Conservation (phyloP, 2,113 vertebrate species). For the Gopherus evgoodei region DNA sequence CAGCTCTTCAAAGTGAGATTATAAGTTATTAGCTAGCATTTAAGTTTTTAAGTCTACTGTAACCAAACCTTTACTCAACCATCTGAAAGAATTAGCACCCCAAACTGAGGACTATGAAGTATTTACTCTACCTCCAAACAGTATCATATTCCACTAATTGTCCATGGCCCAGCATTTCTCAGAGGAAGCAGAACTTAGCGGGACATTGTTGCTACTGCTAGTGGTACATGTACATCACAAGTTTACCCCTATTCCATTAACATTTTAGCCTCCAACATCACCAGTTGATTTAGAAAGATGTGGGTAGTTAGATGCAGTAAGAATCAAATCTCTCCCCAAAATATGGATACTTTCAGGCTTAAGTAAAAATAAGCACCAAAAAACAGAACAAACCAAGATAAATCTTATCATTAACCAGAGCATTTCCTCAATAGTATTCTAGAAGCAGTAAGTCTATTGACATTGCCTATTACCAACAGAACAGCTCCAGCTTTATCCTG, state of each 20-base stretch:
- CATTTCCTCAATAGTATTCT: neutral
- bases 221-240: rapidly evolving
- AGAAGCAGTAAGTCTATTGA: neutral
- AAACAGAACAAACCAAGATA: neutral
- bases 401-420: no score
- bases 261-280: rapidly evolving
- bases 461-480: neutral
- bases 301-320: neutral
- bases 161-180: rapidly evolving
- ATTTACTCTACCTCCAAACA: neutral
- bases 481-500: neutral
- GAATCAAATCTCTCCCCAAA: neutral
- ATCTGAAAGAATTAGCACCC: neutral
- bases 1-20: neutral
- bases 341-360: neutral
- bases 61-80: neutral
- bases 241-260: rapidly evolving
- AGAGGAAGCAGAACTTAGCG: rapidly evolving
- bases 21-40: neutral
- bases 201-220: rapidly evolving
- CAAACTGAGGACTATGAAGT: neutral
- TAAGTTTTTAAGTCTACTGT: neutral
- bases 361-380: neutral
- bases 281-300: rapidly evolving
- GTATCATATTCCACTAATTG: neutral